Percentiles rank a stretch among this genome's conserved stretches.
phyloP scores from a whole-genome alignment of 2,113 vertebrate species.

The Epinephelus cyanopodus region DNA sequence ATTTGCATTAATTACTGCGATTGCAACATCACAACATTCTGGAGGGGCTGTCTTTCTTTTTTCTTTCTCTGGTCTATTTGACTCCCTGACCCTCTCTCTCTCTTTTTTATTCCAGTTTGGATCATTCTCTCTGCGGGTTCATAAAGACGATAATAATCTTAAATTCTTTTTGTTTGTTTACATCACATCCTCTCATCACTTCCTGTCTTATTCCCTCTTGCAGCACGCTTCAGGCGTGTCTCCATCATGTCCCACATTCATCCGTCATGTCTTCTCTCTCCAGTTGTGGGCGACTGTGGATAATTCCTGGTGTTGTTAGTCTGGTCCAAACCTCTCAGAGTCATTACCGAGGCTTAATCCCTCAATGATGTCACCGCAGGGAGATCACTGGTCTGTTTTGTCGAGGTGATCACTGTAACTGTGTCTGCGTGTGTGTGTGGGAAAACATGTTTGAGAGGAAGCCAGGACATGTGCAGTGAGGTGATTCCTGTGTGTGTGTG shows the following conservation, averaged over 20 bases:
- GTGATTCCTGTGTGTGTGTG: not conserved
- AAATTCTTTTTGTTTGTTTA: not conserved
- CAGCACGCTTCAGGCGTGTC: not conserved
- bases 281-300: not conserved
- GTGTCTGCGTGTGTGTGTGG: not conserved
- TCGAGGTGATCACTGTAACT: not conserved
- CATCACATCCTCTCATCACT: slow-evolving; percentile 9
- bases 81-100: not conserved
- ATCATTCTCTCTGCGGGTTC: not conserved
- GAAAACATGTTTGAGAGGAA: slow-evolving; percentile 5
- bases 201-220: slow-evolving; percentile 29
- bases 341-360: slow-evolving; percentile 25
- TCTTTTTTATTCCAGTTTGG: not conserved
- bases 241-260: slow-evolving; percentile 1
- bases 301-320: not conserved
- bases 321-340: not conserved
- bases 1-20: no score
- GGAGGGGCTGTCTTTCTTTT: no score
- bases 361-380: slow-evolving; percentile 34
- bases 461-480: not conserved
- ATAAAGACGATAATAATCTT: not conserved
- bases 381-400: not conserved
- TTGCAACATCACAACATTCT: no score
- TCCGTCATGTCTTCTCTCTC: slow-evolving; percentile 15
- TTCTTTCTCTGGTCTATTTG: not conserved